Evolutionary conservation across 2,113 vertebrate species (phyloP), one percentile per base, ranked within the genome.

Genomic region (Chaetodon auriga): DNA sequence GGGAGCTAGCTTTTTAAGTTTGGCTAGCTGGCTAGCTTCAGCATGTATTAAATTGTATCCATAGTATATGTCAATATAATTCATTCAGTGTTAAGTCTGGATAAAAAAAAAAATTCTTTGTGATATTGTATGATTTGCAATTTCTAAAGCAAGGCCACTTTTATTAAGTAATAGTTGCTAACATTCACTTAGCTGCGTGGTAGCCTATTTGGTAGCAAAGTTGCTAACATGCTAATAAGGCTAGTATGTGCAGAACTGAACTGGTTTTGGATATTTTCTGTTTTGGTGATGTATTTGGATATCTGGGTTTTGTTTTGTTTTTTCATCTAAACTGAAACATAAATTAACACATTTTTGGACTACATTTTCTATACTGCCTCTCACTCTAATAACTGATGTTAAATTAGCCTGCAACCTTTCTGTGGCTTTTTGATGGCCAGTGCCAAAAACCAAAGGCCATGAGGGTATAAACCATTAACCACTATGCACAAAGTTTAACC

Each of bases 171-270:
- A 46, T 9, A 25, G 16, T 30, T 8, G n/a, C 13, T 7, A 49
- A 16, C 18, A 19, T 49, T 51, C 9, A 45, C 2, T 2, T 8
- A 9, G 1, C 6, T 8, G 4, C 0, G 2, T 6, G 12, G 2
- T 36, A 68, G 48, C 66, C 18, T 30, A 30, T 1, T 30, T 2
- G 3, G 30, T 3, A 30, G 30, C 19, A 21, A 36, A 36, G 30
- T 53, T 36, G 16, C 16, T 68, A 14, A 54, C 35, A 53, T 69
- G 36, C 60, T 62, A 41, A 21, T 11, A 19, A 62, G 57, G 7
- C 57, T 58, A 35, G 16, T 11, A 55, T 23, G 53, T 25, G n/a
- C 6, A 23, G n/a, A 55, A 55, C n/a, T 25, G 0, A 13, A 43
- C 41, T 16, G 4, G 4, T 48, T 48, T 48, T 48, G 14, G 46